Base-by-base conservation (phyloP, 2,888 invertebrate species). In the Papilio elwesi region DNA sequence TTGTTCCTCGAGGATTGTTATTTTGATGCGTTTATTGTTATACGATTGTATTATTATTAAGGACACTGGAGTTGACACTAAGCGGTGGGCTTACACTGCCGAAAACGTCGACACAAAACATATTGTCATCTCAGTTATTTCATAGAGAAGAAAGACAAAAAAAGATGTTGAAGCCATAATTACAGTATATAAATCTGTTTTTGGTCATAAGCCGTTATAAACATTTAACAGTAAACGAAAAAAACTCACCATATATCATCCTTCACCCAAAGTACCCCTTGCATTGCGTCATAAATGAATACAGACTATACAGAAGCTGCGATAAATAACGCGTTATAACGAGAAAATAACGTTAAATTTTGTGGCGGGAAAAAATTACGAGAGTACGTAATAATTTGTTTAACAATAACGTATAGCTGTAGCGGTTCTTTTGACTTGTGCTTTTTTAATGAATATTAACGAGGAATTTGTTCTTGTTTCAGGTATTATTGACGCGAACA, bases 351-450 rank as follows among this genome's bases (percentile, higher is more conserved):
- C 68, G 57, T 69, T 63, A 48, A 68, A 53, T 64, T 59, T 68
- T 55, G 68, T 26, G 66, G 26, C 55, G 36, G 13, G 49, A 73
- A 68, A 65, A 64, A 55, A 53, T 15, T 48, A 15, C 26, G 55
- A 38, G 43, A 63, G 48, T 59, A 15, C 64, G 48, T 51, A 38
- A 38, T 55, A 84, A 85, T 85, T 80, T 77, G 78, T 77, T 75
- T 84, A 85, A 87, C 82, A 82, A 84, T 81, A 83, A 86, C 76
- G 77, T 78, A 83, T 83, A 80, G 76, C 71, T 65, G 52, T 70
- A 66, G 68, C 26, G 55, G 13, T 57, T 48, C 75, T 75, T 75
- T 74, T 49, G 47, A 73, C 12, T 59, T 55, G 36, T 69, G 43
- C 71, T 74, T 76, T 79, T 77, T 80, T 81, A 80, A 80, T 80